Percentiles rank a stretch among this genome's conserved stretches.
These are phyloP conservation scores for Ditula angustiorana DNA, from an alignment of 2,888 invertebrate species.

Conservation along the genomic window DNA sequence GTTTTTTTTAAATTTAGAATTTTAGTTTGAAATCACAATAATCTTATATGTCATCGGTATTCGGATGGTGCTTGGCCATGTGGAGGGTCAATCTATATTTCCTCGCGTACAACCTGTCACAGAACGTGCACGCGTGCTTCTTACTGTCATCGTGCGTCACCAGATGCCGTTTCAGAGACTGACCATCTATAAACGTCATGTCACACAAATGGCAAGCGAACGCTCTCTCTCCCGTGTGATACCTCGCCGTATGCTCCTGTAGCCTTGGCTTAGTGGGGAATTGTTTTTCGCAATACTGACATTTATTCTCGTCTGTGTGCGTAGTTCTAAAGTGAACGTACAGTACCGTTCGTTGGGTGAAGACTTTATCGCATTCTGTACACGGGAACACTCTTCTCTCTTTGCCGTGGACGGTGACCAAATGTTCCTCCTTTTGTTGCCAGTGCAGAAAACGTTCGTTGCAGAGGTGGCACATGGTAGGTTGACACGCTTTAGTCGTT, in stretches of 20 bases:
- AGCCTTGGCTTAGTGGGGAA: slow-evolving; percentile 19
- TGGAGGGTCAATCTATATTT: slow-evolving; percentile 17
- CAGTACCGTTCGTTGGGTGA: slow-evolving; percentile 17
- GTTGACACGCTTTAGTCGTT: slow-evolving; percentile 36
- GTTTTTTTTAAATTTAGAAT: no score
- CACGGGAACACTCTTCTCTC: slow-evolving; percentile 31
- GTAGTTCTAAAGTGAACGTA: slow-evolving; percentile 36
- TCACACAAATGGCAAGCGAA: slow-evolving; percentile 33
- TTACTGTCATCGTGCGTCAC: slow-evolving; percentile 30
- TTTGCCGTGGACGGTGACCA: slow-evolving; percentile 32
- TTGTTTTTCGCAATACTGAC: slow-evolving; percentile 35
- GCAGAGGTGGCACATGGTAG: slow-evolving; percentile 27
- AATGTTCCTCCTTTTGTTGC: slow-evolving; percentile 26
- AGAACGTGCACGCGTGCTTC: slow-evolving; percentile 12
- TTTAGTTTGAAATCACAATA: background rate
- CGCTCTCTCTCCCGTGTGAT: slow-evolving; percentile 35
- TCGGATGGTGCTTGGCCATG: slow-evolving; percentile 25
- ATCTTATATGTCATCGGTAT: background rate
- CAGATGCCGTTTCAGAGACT: slow-evolving; percentile 14
- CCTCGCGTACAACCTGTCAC: slow-evolving; percentile 18
- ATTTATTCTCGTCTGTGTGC: slow-evolving; percentile 39
- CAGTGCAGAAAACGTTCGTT: slow-evolving; percentile 30
- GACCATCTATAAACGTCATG: slow-evolving; percentile 14
- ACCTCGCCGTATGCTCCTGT: slow-evolving; percentile 12
- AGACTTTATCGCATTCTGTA: slow-evolving; percentile 36